These are phyloP conservation scores for Regulus satrapa DNA, from an alignment of 2,113 vertebrate genomes.

Conservation along the genomic window DNA sequence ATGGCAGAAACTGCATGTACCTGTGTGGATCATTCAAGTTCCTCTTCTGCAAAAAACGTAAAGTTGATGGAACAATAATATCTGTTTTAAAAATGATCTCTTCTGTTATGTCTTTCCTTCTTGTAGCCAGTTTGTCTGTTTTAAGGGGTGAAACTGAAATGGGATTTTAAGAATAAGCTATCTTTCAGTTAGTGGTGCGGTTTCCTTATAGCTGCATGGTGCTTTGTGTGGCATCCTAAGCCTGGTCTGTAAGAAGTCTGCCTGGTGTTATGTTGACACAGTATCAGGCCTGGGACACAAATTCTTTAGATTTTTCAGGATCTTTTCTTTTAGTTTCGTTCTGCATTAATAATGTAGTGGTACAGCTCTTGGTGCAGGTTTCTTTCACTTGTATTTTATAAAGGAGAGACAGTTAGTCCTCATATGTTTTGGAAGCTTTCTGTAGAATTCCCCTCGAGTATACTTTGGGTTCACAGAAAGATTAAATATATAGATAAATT, in stretches of 20 bases:
- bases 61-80: background rate
- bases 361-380: background rate
- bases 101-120: background rate
- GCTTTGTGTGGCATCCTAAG: fast-evolving
- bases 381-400: background rate
- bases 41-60: slow-evolving; percentile 86
- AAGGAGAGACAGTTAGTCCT: background rate
- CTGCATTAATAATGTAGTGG: background rate
- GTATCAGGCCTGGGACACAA: background rate
- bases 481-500: background rate
- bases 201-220: background rate
- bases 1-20: slow-evolving; percentile 68
- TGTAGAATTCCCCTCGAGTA: background rate
- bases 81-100: background rate
- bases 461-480: background rate
- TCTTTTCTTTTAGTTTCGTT: background rate
- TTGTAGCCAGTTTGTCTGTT: background rate
- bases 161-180: background rate
- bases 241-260: background rate
- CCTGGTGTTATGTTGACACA: background rate
- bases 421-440: background rate
- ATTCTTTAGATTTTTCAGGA: background rate
- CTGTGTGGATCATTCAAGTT: slow-evolving; percentile 76
- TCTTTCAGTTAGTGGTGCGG: background rate
- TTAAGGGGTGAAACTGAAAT: background rate